Percentiles rank a stretch among this genome's conserved stretches.
These are phyloP conservation scores for Lepidothrix coronata DNA, from an alignment of 2,113 vertebrate species.

Conservation along the genomic window DNA sequence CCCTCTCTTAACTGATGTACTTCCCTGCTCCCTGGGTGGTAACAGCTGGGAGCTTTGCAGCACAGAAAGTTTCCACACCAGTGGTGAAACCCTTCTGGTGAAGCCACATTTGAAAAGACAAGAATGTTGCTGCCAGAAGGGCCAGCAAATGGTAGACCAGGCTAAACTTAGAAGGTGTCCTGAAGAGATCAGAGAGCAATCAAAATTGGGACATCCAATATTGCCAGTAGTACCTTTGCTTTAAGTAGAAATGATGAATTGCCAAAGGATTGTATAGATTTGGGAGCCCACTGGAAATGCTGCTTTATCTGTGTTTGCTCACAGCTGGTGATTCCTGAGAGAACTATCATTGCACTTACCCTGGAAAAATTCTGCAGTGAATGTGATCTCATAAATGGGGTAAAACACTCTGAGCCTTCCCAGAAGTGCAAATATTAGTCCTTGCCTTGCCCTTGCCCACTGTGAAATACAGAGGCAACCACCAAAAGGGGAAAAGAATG, in stretches of 20 bases:
- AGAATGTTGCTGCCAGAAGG: background rate
- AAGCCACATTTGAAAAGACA: background rate
- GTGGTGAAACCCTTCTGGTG: background rate
- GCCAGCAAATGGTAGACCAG: background rate
- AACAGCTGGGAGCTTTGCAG: background rate
- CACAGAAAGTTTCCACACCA: background rate
- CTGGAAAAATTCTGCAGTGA: background rate
- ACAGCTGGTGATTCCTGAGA: background rate
- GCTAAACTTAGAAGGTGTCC: background rate
- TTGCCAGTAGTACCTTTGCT: background rate
- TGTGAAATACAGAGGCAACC: background rate
- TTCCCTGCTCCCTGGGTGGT: background rate
- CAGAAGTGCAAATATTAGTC: background rate
- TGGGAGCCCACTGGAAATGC: background rate
- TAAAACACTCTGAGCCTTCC: background rate
- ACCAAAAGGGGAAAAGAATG: background rate
- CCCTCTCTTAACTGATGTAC: background rate
- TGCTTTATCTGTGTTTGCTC: background rate
- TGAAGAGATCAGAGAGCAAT: background rate
- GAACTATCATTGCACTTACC: background rate
- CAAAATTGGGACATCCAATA: background rate
- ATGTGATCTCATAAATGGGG: background rate
- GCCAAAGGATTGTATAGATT: background rate
- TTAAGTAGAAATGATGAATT: background rate
- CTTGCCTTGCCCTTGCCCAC: background rate